Percentiles rank a stretch among this genome's conserved stretches.
phyloP scores from a whole-genome alignment of 2,113 vertebrate species.

The Galbula dea region DNA sequence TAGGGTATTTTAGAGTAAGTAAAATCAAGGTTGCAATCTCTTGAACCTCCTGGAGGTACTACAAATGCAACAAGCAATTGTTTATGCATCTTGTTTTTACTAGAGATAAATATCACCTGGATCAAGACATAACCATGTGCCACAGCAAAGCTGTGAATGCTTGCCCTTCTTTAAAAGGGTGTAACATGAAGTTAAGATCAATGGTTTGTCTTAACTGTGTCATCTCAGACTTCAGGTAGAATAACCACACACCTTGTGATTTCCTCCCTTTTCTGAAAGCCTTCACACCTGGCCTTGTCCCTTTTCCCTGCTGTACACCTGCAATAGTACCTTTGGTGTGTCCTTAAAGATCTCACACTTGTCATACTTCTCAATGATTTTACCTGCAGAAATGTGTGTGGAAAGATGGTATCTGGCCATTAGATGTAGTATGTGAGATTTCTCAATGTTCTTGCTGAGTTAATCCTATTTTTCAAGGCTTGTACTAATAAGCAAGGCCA shows the following conservation, averaged over 20 bases:
- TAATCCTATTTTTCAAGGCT: background rate
- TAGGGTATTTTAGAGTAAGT: background rate
- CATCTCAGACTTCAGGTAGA: background rate
- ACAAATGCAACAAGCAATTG: background rate
- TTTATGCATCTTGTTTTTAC: background rate
- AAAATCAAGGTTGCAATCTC: background rate
- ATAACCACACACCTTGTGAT: background rate
- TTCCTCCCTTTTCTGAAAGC: background rate
- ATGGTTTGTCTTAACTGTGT: background rate
- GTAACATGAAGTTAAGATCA: background rate
- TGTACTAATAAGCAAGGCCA: background rate
- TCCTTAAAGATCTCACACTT: background rate
- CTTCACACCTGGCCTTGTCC: accelerated
- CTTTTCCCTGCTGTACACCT: background rate
- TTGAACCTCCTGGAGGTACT: background rate
- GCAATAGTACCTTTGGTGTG: background rate
- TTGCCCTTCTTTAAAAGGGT: background rate
- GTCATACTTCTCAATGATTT: background rate
- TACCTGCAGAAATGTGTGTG: background rate
- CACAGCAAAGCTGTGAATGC: background rate
- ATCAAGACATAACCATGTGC: background rate
- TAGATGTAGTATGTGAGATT: background rate
- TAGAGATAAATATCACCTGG: background rate
- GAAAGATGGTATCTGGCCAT: background rate
- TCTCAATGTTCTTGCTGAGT: background rate